phyloP scores from a whole-genome alignment of 92 coral and sea anemone genomes.

The Paragorgia papillata region DNA sequence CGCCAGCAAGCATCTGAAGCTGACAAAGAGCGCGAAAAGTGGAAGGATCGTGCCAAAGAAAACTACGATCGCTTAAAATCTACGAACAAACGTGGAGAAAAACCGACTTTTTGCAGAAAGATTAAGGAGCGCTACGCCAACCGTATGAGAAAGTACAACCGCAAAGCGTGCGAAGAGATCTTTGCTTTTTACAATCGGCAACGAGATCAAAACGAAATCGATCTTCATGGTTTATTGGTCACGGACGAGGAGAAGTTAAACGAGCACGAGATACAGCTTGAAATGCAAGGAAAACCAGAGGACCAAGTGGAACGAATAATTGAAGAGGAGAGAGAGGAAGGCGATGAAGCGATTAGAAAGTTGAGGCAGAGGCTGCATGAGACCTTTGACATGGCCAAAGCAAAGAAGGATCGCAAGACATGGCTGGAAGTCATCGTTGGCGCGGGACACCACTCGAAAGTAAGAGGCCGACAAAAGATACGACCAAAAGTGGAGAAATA shows the following conservation, averaged over 20 bases:
- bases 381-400: constrained; percentile 31
- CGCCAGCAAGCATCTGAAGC: constrained; percentile 53
- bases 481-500: constrained; percentile 48
- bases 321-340: constrained; percentile 27
- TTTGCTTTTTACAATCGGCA: constrained; percentile 52
- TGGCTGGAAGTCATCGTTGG: constrained; percentile 73
- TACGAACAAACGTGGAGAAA: background rate
- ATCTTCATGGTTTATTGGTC: constrained; percentile 60
- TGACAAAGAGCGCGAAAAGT: constrained; percentile 25
- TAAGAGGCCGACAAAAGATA: constrained; percentile 41
- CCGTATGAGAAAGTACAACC: constrained; percentile 39
- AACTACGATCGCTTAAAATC: background rate
- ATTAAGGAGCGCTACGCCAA: constrained; percentile 42
- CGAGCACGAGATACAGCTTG: background rate
- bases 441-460: constrained; percentile 61
- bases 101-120: constrained; percentile 19
- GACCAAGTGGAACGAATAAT: constrained; percentile 28
- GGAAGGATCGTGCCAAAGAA: constrained; percentile 43
- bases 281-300: background rate
- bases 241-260: constrained; percentile 23
- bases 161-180: constrained; percentile 42
- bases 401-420: constrained; percentile 9
- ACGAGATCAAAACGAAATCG: constrained; percentile 49
- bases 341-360: constrained; percentile 63
- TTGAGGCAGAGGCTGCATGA: constrained; percentile 29